Conservation (phyloP, 2,797 vertebrate species). For the Lutjanus campechanus region DNA sequence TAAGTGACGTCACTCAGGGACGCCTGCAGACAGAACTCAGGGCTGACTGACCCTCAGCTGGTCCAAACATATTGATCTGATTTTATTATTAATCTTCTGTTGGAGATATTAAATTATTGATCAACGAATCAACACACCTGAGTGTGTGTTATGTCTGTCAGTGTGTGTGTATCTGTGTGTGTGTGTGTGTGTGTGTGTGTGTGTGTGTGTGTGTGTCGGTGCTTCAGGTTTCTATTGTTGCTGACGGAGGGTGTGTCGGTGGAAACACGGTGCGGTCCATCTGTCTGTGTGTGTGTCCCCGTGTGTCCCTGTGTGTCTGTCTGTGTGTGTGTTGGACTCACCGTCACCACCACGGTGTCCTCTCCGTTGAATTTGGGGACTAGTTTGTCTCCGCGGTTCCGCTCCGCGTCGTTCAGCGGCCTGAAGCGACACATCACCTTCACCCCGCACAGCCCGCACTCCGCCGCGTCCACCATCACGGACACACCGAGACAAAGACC, state of each 20-base stretch:
- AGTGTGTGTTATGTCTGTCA: too few species aligned
- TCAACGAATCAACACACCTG: too few species aligned
- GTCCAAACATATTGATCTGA: too few species aligned
- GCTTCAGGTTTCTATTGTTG: constrained; percentile 3
- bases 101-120: too few species aligned
- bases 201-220: too few species aligned
- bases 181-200: too few species aligned
- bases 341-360: constrained; percentile 93
- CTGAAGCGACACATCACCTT: constrained; percentile 97
- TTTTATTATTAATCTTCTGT: too few species aligned
- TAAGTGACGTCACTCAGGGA: too few species aligned
- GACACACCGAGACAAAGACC: not conserved
- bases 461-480: constrained; percentile 89
- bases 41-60: too few species aligned
- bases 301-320: too few species aligned
- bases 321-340: constrained; percentile 69
- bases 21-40: too few species aligned
- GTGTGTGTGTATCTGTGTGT: not conserved
- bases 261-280: not conserved
- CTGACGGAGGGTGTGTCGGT: constrained; percentile 8
- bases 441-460: constrained; percentile 95
- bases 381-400: constrained; percentile 91
- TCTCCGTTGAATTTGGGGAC: constrained; percentile 94
- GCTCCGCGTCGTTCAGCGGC: constrained; percentile 93
- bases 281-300: too few species aligned